A percentile compares a stretch with the other conserved stretches of the same genome.
Conservation (phyloP, 2,113 vertebrate genomes). For the Alethe diademata region DNA sequence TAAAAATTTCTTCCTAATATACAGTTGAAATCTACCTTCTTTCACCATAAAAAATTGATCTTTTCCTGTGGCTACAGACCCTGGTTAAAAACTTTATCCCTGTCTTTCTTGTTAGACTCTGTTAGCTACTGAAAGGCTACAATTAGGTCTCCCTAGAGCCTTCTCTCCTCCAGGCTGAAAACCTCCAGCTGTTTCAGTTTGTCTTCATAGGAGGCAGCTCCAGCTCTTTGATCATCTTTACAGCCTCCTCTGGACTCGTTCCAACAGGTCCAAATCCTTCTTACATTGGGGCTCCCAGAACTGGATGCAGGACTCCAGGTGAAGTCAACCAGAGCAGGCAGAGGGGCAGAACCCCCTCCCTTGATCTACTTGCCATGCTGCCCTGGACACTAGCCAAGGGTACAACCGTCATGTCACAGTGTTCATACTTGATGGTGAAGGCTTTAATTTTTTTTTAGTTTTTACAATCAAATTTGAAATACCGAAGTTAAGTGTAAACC, state of each 20-base stretch:
- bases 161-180: neutral
- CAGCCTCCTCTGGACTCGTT: neutral
- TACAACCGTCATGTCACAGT: accelerated
- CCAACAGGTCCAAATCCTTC: neutral
- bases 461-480: neutral
- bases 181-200: neutral
- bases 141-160: neutral
- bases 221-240: neutral
- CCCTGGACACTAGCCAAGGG: neutral
- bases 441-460: neutral
- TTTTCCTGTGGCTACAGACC: neutral
- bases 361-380: accelerated
- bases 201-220: neutral
- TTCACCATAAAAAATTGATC: neutral
- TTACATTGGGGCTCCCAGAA: accelerated
- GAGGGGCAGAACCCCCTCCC: neutral
- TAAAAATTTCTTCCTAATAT: neutral
- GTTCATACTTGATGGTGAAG: neutral
- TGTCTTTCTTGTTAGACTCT: neutral
- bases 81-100: neutral
- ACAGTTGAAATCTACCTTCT: neutral
- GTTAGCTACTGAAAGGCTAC: neutral
- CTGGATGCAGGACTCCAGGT: neutral
- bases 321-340: neutral
- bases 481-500: neutral